phyloP scores from a whole-genome alignment of 2,113 vertebrate species.

The Syrmaticus mikado region DNA sequence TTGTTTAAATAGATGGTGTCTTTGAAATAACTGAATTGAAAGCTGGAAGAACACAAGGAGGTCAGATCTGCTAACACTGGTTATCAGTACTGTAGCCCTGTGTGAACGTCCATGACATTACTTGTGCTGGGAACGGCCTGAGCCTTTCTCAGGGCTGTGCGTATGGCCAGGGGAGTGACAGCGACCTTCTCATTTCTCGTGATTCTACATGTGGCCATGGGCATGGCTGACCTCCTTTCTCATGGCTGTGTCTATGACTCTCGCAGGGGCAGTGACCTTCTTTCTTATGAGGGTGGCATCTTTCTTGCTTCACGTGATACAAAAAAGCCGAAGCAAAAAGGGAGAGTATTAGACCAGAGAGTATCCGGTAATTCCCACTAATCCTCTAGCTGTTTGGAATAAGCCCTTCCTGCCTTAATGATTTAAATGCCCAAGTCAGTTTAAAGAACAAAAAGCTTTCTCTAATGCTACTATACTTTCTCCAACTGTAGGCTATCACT shows the following conservation, averaged over 20 bases:
- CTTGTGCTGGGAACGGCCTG: neutral
- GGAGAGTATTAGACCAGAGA: neutral
- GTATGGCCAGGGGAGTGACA: neutral
- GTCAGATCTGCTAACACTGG: neutral
- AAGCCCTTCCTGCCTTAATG: conserved; percentile 62
- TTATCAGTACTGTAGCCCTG: neutral
- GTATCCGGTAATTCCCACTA: conserved; percentile 28
- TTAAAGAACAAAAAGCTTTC: conserved; percentile 51
- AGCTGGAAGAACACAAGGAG: neutral
- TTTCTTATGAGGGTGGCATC: neutral
- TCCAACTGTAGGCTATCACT: fast-evolving
- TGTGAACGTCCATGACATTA: neutral
- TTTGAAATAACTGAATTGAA: neutral
- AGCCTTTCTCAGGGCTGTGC: neutral
- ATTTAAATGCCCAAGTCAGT: conserved; percentile 27
- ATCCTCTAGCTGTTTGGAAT: conserved; percentile 51
- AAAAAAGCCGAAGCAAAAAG: conserved; percentile 24
- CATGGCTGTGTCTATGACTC: neutral
- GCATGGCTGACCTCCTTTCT: neutral
- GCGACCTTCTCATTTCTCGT: neutral
- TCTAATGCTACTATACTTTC: neutral
- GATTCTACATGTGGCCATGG: neutral
- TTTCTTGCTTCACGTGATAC: neutral
- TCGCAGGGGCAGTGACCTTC: neutral
- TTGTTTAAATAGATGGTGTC: neutral